A percentile compares a stretch with the other conserved stretches of the same genome.
Conservation (phyloP, 2,888 invertebrate genomes). For the Matsumyia berberina region DNA sequence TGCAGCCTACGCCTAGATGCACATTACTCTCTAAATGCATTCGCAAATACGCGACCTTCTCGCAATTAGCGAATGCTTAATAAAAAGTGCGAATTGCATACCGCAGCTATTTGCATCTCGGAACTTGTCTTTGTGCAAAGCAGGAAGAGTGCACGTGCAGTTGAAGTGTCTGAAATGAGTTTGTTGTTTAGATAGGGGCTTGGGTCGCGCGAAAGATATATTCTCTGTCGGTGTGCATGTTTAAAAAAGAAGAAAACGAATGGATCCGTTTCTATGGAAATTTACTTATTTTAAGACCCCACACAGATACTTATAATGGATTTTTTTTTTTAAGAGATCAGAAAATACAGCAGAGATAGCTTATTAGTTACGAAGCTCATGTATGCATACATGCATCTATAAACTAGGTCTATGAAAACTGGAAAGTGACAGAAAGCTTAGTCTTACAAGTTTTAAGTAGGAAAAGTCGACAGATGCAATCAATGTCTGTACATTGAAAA, state of each 20-base stretch:
- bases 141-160: slow-evolving; percentile 29
- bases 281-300: slow-evolving; percentile 8
- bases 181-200: slow-evolving; percentile 3
- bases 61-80: slow-evolving; percentile 81
- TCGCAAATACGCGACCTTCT: slow-evolving; percentile 81
- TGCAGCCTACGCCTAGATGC: slow-evolving; percentile 43
- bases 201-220: slow-evolving; percentile 1
- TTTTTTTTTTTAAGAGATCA: too few relatives aligned
- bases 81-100: slow-evolving; percentile 63
- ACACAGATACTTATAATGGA: slow-evolving; percentile 14
- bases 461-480: too few relatives aligned
- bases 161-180: slow-evolving; percentile 25
- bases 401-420: too few relatives aligned
- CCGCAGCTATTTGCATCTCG: slow-evolving; percentile 46
- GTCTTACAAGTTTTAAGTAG: too few relatives aligned
- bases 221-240: slow-evolving; percentile 2
- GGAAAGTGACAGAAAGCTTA: too few relatives aligned
- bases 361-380: too few relatives aligned
- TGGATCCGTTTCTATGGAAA: not conserved
- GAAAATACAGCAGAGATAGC: too few relatives aligned
- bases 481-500: too few relatives aligned
- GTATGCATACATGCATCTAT: too few relatives aligned
- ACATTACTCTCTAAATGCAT: slow-evolving; percentile 71
- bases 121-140: slow-evolving; percentile 44
- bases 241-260: not conserved